Percentiles rank a stretch among this genome's conserved stretches.
Conservation (phyloP, 2,797 vertebrate species). For the Serranus cabrilla region DNA sequence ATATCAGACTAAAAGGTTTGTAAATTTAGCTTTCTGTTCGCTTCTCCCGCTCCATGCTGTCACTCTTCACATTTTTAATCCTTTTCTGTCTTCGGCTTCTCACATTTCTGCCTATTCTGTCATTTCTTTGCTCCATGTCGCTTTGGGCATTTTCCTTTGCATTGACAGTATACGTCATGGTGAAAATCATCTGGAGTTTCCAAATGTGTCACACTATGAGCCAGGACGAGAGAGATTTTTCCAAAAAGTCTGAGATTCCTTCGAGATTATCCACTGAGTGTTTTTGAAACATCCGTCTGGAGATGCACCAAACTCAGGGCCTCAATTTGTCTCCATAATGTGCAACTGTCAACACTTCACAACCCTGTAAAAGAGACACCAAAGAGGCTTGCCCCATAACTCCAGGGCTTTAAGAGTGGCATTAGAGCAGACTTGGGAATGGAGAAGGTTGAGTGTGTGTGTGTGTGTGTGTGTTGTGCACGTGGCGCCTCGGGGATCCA, state of each 20-base stretch:
- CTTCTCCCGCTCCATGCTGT: not conserved
- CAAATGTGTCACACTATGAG: constrained; percentile 34
- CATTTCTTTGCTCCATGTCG: constrained; percentile 1
- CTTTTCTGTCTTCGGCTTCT: not conserved
- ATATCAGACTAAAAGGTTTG: constrained; percentile 18
- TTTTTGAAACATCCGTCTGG: constrained; percentile 60
- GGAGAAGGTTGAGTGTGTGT: constrained; percentile 2
- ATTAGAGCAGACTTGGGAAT: constrained; percentile 46
- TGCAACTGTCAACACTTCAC: constrained; percentile 73
- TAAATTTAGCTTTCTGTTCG: constrained; percentile 8
- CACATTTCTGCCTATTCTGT: not conserved
- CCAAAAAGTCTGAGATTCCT: constrained; percentile 43
- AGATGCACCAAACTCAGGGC: constrained; percentile 45
- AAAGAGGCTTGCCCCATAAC: constrained; percentile 49
- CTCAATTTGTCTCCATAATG: constrained; percentile 77
- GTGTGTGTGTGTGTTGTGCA: constrained; percentile 16
- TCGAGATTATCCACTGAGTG: constrained; percentile 43
- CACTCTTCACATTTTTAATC: not conserved
- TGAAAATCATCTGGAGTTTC: constrained; percentile 12
- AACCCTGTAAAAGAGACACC: constrained; percentile 59
- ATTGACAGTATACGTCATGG: not conserved
- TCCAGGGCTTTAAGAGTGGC: constrained; percentile 44
- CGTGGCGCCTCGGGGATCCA: constrained; percentile 61
- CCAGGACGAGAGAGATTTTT: constrained; percentile 26
- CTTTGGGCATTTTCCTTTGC: constrained; percentile 22